Conservation (phyloP, 1,140 invertebrate genomes). For the Papilio glaucus region DNA sequence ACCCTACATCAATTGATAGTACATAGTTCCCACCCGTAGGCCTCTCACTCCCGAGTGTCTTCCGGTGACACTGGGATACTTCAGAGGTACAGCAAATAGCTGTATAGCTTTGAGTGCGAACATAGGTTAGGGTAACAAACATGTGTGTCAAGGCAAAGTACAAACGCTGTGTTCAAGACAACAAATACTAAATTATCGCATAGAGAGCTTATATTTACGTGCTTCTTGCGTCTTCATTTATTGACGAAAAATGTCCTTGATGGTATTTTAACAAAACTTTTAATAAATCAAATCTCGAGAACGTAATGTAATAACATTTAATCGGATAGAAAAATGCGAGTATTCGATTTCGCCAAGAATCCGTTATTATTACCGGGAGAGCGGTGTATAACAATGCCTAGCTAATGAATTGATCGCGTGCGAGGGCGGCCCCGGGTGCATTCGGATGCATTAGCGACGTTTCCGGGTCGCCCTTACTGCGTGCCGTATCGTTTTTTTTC, state of each 20-base stretch:
- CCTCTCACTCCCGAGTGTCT: background rate
- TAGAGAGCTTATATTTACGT: background rate
- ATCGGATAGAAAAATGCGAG: slow-evolving; percentile 18
- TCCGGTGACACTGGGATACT: slow-evolving; percentile 3
- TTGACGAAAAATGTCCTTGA: too few species aligned
- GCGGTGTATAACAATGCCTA: slow-evolving; percentile 55
- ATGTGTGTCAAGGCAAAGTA: slow-evolving; percentile 13
- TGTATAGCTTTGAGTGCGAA: background rate
- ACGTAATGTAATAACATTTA: slow-evolving; percentile 14
- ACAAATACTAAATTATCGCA: background rate
- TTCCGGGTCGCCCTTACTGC: slow-evolving; percentile 61
- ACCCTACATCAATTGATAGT: background rate
- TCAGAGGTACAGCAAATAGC: background rate
- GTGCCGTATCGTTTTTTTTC: slow-evolving; percentile 48
- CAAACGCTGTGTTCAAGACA: background rate
- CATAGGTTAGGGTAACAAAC: slow-evolving; percentile 5
- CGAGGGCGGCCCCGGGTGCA: slow-evolving; percentile 58
- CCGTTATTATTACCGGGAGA: slow-evolving; percentile 35
- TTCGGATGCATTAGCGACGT: slow-evolving; percentile 74
- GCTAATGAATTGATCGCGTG: slow-evolving; percentile 77
- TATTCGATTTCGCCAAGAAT: slow-evolving; percentile 36
- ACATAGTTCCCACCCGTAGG: background rate
- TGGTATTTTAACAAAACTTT: slow-evolving; percentile 9
- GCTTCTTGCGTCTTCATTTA: too few species aligned
- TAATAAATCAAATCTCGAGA: slow-evolving; percentile 1